Percentiles rank a stretch among this genome's conserved stretches.
Evolutionary conservation across 2,797 vertebrate genomes (phyloP).

Genomic region (Peromyscus melanophrys): DNA sequence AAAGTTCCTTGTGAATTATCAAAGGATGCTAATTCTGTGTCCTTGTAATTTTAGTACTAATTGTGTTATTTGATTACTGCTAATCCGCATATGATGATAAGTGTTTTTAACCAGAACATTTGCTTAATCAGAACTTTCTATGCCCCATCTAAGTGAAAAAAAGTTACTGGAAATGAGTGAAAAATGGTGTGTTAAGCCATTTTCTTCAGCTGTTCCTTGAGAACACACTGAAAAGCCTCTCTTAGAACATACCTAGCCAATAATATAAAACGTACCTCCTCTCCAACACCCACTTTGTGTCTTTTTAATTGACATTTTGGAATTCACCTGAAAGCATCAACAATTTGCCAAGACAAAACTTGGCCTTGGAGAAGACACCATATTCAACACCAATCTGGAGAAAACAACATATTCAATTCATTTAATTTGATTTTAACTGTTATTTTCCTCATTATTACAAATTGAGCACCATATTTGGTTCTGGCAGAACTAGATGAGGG

Average conservation of each 20-base stretch:
- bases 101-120: slow-evolving; percentile 70
- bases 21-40: slow-evolving; percentile 64
- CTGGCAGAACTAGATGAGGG: slow-evolving; percentile 24
- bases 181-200: neutral
- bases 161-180: slow-evolving; percentile 23
- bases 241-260: slow-evolving; percentile 67
- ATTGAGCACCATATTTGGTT: neutral
- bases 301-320: slow-evolving; percentile 80
- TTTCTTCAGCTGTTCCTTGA: slow-evolving; percentile 55
- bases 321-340: slow-evolving; percentile 82
- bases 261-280: slow-evolving; percentile 18
- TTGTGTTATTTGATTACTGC: slow-evolving; percentile 71
- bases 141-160: slow-evolving; percentile 44
- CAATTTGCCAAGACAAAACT: slow-evolving; percentile 76
- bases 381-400: slow-evolving; percentile 79
- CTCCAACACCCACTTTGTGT: slow-evolving; percentile 28
- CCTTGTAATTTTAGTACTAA: slow-evolving; percentile 76
- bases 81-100: slow-evolving; percentile 67
- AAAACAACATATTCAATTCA: slow-evolving; percentile 64
- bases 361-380: slow-evolving; percentile 78
- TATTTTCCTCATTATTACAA: slow-evolving; percentile 56
- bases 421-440: slow-evolving; percentile 61
- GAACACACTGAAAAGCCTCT: slow-evolving; percentile 7
- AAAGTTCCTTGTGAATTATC: slow-evolving; percentile 76
- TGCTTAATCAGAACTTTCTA: slow-evolving; percentile 71